Evolutionary conservation across 2,797 vertebrate species (phyloP), one percentile per base, ranked within the genome.

Genomic region (Alca torda): DNA sequence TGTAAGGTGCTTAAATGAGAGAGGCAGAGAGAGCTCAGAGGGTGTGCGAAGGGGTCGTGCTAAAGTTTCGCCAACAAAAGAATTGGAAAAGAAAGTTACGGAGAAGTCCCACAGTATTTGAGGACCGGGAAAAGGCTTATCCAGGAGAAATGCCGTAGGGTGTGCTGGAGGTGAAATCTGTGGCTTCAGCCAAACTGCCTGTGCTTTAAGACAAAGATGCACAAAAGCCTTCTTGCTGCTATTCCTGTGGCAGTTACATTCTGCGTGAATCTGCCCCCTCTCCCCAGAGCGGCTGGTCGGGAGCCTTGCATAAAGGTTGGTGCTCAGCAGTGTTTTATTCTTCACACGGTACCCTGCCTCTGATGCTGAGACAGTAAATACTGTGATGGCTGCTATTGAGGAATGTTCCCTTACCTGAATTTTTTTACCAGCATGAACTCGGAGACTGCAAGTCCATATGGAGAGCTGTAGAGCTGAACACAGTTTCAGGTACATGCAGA

Each of bases 241-340:
- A 9, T 73, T 73, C 45, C 43, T 28, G 8, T 4, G 23, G 16
- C 14, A 20, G 37, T 21, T 16, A 4, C 0, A 1, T 61, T 51
- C 60, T 57, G 37, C 50, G 25, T 3, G 12, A 46, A 11, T 10
- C 37, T 18, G 2, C 25, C 33, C 56, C 56, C 41, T 54, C 35
- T n/a, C 35, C 39, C 53, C 13, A 2, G 10, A 28, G 10, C 0
- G 0, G 5, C 30, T 14, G 0, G 17, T 15, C 37, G 25, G 63
- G 45, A 61, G 50, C 50, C 6, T 11, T 5, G 35, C 2, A 0
- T 0, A 21, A 10, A 6, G n/a, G 7, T 14, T 54, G 17, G 24
- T 9, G 70, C 18, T 43, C 31, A 1, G 2, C 13, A 3, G 23
- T 0, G 0, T 4, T 68, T 24, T 4, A 4, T 4, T 15, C 53